Base-by-base conservation (phyloP, 2,888 invertebrate genomes). In the Heliconius charithonia region DNA sequence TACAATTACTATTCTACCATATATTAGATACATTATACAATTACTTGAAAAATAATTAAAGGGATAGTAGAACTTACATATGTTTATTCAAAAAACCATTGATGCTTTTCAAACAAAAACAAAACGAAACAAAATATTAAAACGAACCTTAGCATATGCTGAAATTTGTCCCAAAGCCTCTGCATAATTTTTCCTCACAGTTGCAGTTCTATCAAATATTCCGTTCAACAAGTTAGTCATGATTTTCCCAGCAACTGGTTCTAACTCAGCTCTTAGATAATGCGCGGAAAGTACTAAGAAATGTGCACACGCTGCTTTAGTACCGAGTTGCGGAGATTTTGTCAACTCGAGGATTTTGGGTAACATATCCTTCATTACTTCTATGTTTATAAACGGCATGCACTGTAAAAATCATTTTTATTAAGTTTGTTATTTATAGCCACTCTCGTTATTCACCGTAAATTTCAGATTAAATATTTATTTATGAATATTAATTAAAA, bases 81-180 rank as follows among this genome's bases (percentile, higher is more conserved):
- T 41, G 12, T 13, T 41, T 51, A 6, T 19, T 51, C 16, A 51
- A 51, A 19, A 19, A 51, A 59, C 59, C 45, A 0, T 16, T 45
- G n/a, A n/a, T n/a, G n/a, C n/a, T n/a, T 59, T 59, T 59, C 59
- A 12, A 59, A 63, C 13, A 25, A 27, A 41, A 69, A 41, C 9
- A 37, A 69, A 13, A 45, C 41, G 25, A n/a, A 69, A 41, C 12
- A 59, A 65, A 10, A 59, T 27, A 22, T 62, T 27, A 3, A 7
- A 69, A 69, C 83, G 82, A 74, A 96, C 97, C 94, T 98, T 98
- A 59, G 98, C 98, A 80, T 96, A 96, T 25, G 97, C 96, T 13
- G 98, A 97, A 9, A 99, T 95, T 87, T 98, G 97, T 0, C 99
- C 99, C 81, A 99, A 96, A 27, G 98, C 97, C 77, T 96, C 96